Conservation (phyloP, 1,140 invertebrate species). For the Mactra quadrangularis region DNA sequence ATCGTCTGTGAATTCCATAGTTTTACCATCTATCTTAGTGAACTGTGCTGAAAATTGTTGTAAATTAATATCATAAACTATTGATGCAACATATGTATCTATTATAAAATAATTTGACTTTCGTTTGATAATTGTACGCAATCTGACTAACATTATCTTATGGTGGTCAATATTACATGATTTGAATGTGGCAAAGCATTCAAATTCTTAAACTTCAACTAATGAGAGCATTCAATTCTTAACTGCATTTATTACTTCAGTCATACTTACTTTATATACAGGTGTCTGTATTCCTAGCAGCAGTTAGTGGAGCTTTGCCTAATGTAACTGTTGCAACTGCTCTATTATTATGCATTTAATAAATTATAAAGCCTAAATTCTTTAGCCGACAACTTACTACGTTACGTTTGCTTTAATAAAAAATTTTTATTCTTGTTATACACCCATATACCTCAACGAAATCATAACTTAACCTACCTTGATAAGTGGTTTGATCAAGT, state of each 20-base stretch:
- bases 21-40: conserved; percentile 49
- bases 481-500: conserved; percentile 51
- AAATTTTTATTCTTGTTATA: no score
- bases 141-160: not conserved
- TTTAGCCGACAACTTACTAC: no score
- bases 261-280: no score
- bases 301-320: no score
- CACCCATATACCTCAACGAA: no score
- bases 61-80: not conserved
- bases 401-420: no score
- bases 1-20: conserved; percentile 59
- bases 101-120: not conserved
- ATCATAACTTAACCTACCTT: conserved; percentile 60
- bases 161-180: not conserved
- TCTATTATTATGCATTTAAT: no score
- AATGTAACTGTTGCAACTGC: no score
- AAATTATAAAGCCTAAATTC: no score
- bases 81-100: not conserved
- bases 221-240: not conserved
- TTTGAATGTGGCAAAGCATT: not conserved
- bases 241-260: no score
- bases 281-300: no score
- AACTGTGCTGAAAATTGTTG: conserved; percentile 63
- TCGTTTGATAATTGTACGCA: not conserved
- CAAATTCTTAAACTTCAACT: not conserved